A percentile compares a stretch with the other conserved stretches of the same genome.
phyloP scores from a whole-genome alignment of 2,113 vertebrate species.

The Anhinga rufa region DNA sequence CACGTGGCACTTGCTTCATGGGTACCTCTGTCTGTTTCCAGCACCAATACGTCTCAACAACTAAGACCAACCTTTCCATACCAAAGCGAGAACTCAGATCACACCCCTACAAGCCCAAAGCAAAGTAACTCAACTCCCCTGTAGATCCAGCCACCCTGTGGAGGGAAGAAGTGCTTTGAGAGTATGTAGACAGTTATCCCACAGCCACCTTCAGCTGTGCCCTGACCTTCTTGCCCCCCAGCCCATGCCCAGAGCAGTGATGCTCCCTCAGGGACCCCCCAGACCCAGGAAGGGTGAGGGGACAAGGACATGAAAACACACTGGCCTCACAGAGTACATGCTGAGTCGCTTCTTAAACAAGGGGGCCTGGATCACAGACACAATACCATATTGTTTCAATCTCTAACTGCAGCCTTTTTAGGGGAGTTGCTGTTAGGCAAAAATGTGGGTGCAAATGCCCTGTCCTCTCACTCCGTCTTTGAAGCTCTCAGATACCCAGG shows the following conservation, averaged over 20 bases:
- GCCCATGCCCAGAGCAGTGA: neutral
- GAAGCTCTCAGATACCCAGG: neutral
- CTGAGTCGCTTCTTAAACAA: neutral
- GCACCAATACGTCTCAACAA: neutral
- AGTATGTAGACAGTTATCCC: neutral
- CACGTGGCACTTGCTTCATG: fast-evolving
- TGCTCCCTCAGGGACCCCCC: neutral
- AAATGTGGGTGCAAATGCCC: neutral
- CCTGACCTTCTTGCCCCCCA: neutral
- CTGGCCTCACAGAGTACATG: neutral
- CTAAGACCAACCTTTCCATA: neutral
- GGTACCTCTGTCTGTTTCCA: neutral
- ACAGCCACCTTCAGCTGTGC: neutral
- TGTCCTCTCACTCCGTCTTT: neutral
- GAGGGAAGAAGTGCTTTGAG: neutral
- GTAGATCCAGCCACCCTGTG: neutral
- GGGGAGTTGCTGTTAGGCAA: neutral
- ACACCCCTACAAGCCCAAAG: neutral
- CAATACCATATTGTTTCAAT: neutral
- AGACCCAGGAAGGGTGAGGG: neutral
- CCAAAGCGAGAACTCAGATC: neutral
- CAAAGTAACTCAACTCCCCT: neutral
- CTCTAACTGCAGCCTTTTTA: neutral
- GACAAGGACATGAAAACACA: neutral
- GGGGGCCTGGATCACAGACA: neutral